phyloP scores from a whole-genome alignment of 1,140 invertebrate genomes.

The Drosophila punjabiensis region DNA sequence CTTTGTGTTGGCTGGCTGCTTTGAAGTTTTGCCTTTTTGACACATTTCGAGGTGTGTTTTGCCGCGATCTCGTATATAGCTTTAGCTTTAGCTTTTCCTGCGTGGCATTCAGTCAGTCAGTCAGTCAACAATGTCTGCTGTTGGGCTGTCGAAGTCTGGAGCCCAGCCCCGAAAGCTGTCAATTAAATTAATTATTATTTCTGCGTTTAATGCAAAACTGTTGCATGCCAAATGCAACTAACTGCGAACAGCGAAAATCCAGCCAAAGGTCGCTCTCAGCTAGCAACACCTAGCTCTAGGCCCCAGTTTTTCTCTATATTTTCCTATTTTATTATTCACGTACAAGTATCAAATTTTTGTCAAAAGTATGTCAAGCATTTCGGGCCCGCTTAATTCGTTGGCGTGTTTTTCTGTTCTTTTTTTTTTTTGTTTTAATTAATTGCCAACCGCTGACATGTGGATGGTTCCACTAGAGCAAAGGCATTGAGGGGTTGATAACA shows the following conservation, averaged over 20 bases:
- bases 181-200: conserved; percentile 85
- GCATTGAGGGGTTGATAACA: conserved; percentile 71
- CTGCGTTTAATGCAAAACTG: conserved; percentile 81
- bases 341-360: conserved; percentile 39
- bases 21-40: conserved; percentile 78
- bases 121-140: conserved; percentile 27
- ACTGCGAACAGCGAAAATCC: conserved; percentile 20
- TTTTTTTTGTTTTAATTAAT: conserved; percentile 69
- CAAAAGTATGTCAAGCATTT: conserved; percentile 83
- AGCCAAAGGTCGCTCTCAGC: conserved; percentile 61
- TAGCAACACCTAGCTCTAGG: conserved; percentile 69
- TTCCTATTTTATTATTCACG: conserved; percentile 10
- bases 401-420: conserved; percentile 17
- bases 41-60: conserved; percentile 81
- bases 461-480: conserved; percentile 73
- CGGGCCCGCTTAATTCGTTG: conserved; percentile 75
- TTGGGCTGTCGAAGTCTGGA: conserved; percentile 55
- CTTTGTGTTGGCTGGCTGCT: conserved; percentile 65
- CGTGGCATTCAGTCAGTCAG: conserved; percentile 72
- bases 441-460: conserved; percentile 76
- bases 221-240: conserved; percentile 64
- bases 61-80: conserved; percentile 63
- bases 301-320: conserved; percentile 46
- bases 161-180: conserved; percentile 79
- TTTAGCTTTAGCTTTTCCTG: conserved; percentile 65